Percentiles rank a stretch among this genome's conserved stretches.
These are phyloP conservation scores for Nomada flava DNA, from an alignment of 2,888 invertebrate genomes.

Conservation along the genomic window DNA sequence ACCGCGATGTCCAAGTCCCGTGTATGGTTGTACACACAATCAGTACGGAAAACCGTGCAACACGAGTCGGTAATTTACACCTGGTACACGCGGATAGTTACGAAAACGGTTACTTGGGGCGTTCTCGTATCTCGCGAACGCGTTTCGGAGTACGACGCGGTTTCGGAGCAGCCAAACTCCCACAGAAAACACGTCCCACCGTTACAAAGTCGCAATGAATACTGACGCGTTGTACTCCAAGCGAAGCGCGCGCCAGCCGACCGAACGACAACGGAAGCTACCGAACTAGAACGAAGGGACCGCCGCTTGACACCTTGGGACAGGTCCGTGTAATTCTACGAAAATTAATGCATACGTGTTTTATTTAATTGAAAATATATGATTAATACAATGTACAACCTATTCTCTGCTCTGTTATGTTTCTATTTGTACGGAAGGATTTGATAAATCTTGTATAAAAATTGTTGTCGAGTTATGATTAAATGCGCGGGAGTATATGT, in stretches of 20 bases:
- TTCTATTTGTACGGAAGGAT: too few relatives aligned
- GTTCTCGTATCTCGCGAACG: conserved; percentile 47
- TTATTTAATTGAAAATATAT: not conserved
- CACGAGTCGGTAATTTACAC: conserved; percentile 46
- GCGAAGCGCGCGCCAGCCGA: conserved; percentile 56
- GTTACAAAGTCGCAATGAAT: conserved; percentile 57
- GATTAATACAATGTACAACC: too few relatives aligned
- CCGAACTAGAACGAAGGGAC: conserved; percentile 54
- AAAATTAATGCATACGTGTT: conserved; percentile 1
- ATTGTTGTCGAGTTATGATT: too few relatives aligned
- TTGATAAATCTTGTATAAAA: too few relatives aligned
- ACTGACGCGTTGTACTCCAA: conserved; percentile 50
- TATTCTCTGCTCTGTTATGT: too few relatives aligned
- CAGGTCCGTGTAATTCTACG: conserved; percentile 18
- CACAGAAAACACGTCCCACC: conserved; percentile 33
- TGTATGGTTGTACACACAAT: conserved; percentile 18
- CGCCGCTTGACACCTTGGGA: conserved; percentile 34
- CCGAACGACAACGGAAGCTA: conserved; percentile 42
- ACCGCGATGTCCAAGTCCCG: conserved; percentile 5
- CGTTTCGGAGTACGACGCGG: conserved; percentile 40
- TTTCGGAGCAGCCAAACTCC: conserved; percentile 10
- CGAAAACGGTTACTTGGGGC: conserved; percentile 33
- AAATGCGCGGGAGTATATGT: too few relatives aligned
- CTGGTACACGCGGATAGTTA: conserved; percentile 38
- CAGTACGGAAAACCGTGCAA: conserved; percentile 26